Evolutionary conservation across 2,888 invertebrate species (phyloP).

Genomic region (Cosmopolites sordidus): DNA sequence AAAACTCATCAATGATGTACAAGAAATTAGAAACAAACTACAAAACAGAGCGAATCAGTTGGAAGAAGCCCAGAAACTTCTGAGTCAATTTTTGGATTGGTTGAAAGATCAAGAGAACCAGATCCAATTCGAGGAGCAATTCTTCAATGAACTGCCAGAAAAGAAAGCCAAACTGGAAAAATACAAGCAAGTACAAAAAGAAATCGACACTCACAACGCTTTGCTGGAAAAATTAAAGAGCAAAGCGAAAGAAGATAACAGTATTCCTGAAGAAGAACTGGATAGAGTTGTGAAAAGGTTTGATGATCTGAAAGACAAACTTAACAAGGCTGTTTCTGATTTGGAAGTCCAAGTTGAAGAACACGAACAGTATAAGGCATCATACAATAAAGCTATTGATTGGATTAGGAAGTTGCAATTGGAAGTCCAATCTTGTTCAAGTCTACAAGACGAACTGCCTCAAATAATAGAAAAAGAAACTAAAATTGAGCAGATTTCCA

Average conservation of each 20-base stretch:
- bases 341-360: constrained; percentile 79
- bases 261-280: constrained; percentile 57
- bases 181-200: constrained; percentile 75
- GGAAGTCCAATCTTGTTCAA: constrained; percentile 80
- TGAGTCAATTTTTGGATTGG: constrained; percentile 81
- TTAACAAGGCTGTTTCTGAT: constrained; percentile 62
- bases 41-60: constrained; percentile 71
- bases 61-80: constrained; percentile 82
- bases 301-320: constrained; percentile 62
- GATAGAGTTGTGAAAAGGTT: constrained; percentile 68
- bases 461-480: constrained; percentile 71
- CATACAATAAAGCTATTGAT: constrained; percentile 76
- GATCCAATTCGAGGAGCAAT: constrained; percentile 67
- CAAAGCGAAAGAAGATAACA: constrained; percentile 64
- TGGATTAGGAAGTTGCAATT: constrained; percentile 78
- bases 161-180: constrained; percentile 87
- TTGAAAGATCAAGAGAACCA: constrained; percentile 83
- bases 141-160: constrained; percentile 82
- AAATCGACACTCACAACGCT: constrained; percentile 75
- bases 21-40: constrained; percentile 71
- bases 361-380: constrained; percentile 82
- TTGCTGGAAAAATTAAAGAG: constrained; percentile 71
- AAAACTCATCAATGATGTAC: constrained; percentile 74
- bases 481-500: constrained; percentile 66
- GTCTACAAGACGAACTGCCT: constrained; percentile 83